Conservation (phyloP, 2,888 invertebrate species). For the Epistrophe grossulariae region DNA sequence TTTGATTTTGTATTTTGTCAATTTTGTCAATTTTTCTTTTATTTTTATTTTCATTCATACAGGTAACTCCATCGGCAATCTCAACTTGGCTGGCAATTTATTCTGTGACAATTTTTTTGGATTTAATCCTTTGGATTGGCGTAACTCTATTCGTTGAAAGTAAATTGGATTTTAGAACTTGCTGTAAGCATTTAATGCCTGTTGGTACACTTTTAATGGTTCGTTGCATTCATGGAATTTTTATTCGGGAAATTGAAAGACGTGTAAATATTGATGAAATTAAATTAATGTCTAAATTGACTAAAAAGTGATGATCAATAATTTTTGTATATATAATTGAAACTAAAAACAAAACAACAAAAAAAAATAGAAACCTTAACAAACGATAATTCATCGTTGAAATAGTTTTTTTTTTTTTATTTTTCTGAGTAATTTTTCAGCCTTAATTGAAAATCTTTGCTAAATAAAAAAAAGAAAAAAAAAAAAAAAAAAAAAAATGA, state of each 20-base stretch:
- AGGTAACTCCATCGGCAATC: conserved; percentile 79
- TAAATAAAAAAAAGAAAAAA: no score
- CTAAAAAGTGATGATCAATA: conserved; percentile 29
- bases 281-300: conserved; percentile 47
- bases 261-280: conserved; percentile 76
- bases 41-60: conserved; percentile 39
- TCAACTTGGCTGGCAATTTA: conserved; percentile 78
- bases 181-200: conserved; percentile 71
- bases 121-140: conserved; percentile 77
- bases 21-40: not conserved
- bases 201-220: conserved; percentile 74
- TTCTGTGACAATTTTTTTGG: conserved; percentile 76
- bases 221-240: conserved; percentile 78
- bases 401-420: not conserved
- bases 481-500: no score
- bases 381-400: not conserved
- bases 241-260: conserved; percentile 76
- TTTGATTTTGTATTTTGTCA: conserved; percentile 5
- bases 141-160: conserved; percentile 77
- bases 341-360: no score
- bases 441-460: conserved; percentile 13
- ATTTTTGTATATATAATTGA: not conserved
- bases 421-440: not conserved
- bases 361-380: no score
- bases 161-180: conserved; percentile 75